Base-by-base conservation (phyloP, 1,140 invertebrate genomes). In the Drosophila sulfurigaster region DNA sequence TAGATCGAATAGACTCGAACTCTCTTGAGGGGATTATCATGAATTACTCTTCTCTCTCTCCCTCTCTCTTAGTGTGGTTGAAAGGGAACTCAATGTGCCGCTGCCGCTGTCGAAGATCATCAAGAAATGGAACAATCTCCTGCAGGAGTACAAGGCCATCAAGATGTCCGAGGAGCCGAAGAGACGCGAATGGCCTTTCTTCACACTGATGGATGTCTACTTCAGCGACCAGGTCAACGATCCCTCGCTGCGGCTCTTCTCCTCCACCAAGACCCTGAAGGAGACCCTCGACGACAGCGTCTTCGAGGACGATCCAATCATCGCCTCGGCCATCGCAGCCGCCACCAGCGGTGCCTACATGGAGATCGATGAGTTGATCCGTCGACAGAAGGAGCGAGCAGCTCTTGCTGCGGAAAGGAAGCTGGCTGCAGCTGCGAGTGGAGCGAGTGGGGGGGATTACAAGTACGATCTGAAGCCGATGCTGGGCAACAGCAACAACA, bases 131-230 rank as follows among this genome's bases (percentile, higher is more conserved):
- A 93, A 93, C 76, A 93, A 93, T 82, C 78, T 93, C 52, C 76
- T 93, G 67, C 92, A 93, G 79, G 92, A 92, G 77, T 93, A 93
- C 81, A 93, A 93, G 79, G 92, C 92, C 13, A 93, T 93, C 60
- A 93, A 93, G 78, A 91, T 93, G 82, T 92, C 92, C 59, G 92
- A 93, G 75, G 92, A 93, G 79, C 92, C 92, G 1, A 93, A 93
- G 81, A 75, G 92, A 0, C 91, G 92, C n/a, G 92, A 93, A 54
- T 93, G 92, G 92, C 92, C 92, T 5, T 93, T 93, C 62, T 93
- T 93, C 74, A 93, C 88, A 28, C 68, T 93, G 46, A 93, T 93
- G 92, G 92, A 93, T 49, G 92, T 93, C 1, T 93, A 92, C 46
- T 93, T 93, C 62, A 93, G 92, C 68, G 92, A 93, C 60, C 92